phyloP scores from a whole-genome alignment of 2,888 invertebrate species.

The Galerucella nymphaeae region DNA sequence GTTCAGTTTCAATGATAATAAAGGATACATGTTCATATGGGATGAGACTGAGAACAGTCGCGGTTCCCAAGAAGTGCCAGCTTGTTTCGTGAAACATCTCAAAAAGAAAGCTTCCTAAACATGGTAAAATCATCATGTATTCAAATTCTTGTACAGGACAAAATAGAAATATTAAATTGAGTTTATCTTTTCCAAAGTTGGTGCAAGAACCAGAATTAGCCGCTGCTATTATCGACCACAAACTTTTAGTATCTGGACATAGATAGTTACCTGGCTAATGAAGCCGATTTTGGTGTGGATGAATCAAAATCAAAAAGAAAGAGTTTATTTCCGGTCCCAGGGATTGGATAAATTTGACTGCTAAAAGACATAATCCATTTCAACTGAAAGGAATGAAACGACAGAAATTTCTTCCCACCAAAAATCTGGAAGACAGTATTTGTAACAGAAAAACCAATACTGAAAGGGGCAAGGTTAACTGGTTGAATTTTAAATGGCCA shows the following conservation, averaged over 20 bases:
- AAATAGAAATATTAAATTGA: slow-evolving; percentile 25
- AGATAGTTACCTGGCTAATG: slow-evolving; percentile 26
- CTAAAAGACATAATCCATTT: slow-evolving; percentile 11
- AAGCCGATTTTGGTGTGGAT: slow-evolving; percentile 23
- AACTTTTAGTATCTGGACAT: too few species aligned
- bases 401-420: not conserved
- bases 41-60: not conserved
- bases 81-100: not conserved
- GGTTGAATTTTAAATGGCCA: slow-evolving; percentile 2
- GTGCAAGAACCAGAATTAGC: slow-evolving; percentile 13
- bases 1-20: slow-evolving; percentile 35
- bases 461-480: not conserved
- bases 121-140: slow-evolving; percentile 29
- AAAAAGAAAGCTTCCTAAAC: not conserved
- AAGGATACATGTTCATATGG: not conserved
- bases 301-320: slow-evolving; percentile 11
- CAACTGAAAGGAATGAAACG: too few species aligned
- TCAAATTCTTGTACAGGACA: slow-evolving; percentile 34
- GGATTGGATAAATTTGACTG: slow-evolving; percentile 21
- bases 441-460: not conserved
- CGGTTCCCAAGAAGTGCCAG: not conserved
- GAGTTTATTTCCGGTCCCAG: slow-evolving; percentile 18
- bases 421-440: slow-evolving; percentile 1
- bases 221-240: slow-evolving; percentile 21
- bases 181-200: not conserved